Evolutionary conservation across 2,888 invertebrate genomes (phyloP), one percentile per base, ranked within the genome.

Genomic region (Drosophila recens): DNA sequence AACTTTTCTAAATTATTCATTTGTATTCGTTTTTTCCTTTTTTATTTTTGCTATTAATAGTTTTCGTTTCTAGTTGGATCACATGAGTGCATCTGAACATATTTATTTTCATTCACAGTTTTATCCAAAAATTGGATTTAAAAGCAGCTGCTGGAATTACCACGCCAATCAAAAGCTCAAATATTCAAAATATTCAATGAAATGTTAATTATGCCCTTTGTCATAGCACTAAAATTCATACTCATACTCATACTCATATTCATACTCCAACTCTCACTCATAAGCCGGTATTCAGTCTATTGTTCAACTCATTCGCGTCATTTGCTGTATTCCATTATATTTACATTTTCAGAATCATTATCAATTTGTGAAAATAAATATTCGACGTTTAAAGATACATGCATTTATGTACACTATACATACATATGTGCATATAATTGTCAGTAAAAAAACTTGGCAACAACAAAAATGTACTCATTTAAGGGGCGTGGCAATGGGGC

Each of bases 171-270:
- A 85, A 71, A 63, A 57, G 72, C 70, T 71, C 57, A 66, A 65
- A 67, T 70, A 74, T 86, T 83, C 71, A 77, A 78, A 78, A 70
- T 75, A 71, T 53, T 68, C 68, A 82, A 73, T 84, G 75, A 72
- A 68, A 78, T 80, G 80, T 82, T 83, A 87, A 84, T 81, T 83
- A 80, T 72, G 59, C 72, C 58, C 73, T 68, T 72, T 67, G 56
- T 63, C 48, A 52, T 33, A 42, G n/a, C 56, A 43, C 20, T 40
- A 45, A n/a, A 23, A 23, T 23, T 27, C 27, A 27, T 34, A 17
- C 40, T 17, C 20, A 10, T 8, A 59, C 9, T 9, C 36, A 33
- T n/a, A n/a, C 9, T 36, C 27, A 40, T 13, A 17, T 15, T 20
- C 52, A 48, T 17, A 13, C 20, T 20, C 43, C 10, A 6, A 20